These are phyloP conservation scores for Corydoras sp. DNA, from an alignment of 2,113 vertebrate genomes.

Conservation along the genomic window DNA sequence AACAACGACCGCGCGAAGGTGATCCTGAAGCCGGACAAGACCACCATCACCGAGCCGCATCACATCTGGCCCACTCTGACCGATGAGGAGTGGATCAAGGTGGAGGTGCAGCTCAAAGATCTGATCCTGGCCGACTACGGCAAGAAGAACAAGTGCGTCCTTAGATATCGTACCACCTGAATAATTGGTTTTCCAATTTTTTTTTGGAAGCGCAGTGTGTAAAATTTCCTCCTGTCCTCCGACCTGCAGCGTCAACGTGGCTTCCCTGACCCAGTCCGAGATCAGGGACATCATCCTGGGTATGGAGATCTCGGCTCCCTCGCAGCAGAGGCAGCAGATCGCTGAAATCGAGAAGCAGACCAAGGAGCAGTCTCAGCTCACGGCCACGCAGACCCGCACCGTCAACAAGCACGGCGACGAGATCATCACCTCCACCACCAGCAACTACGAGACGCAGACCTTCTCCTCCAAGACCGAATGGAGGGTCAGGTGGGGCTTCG, in stretches of 20 bases:
- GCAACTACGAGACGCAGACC: conserved; percentile 98
- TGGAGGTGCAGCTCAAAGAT: conserved; percentile 97
- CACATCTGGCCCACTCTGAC: conserved; percentile 99
- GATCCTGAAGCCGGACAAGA: conserved; percentile 97
- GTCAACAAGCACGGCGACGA: conserved; percentile 98
- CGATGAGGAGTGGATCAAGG: conserved; percentile 98
- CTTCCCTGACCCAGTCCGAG: conserved; percentile 95
- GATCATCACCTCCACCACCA: conserved; percentile 98
- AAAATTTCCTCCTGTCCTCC: conserved; percentile 11
- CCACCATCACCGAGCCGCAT: conserved; percentile 93
- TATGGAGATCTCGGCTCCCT: conserved; percentile 98
- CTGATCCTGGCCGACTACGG: conserved; percentile 96
- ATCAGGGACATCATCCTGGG: conserved; percentile 98
- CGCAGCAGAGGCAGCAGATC: conserved; percentile 98
- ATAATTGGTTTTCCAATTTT: neutral
- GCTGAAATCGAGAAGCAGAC: conserved; percentile 99
- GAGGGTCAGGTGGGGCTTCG: conserved; percentile 81
- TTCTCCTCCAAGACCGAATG: conserved; percentile 98
- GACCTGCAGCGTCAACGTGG: conserved; percentile 85
- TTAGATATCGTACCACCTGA: too few species aligned
- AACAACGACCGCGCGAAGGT: conserved; percentile 98
- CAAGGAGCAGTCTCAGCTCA: conserved; percentile 97
- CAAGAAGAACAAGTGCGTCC: conserved; percentile 97
- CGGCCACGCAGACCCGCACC: conserved; percentile 92
- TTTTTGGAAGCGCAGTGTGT: neutral